Evolutionary conservation across 2,888 invertebrate genomes (phyloP).

Genomic region (Lasiommata megera): DNA sequence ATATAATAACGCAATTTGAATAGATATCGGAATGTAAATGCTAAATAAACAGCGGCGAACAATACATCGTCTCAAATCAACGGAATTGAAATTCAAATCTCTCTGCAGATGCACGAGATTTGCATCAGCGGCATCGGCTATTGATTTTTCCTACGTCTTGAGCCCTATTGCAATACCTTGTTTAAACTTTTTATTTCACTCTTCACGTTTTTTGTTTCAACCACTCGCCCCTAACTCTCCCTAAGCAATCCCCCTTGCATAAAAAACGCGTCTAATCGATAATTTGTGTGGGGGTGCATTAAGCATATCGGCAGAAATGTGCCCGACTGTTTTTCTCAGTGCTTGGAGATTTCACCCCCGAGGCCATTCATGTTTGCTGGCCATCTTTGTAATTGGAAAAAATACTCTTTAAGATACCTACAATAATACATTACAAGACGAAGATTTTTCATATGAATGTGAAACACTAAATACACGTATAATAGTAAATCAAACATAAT

Average conservation of each 20-base stretch:
- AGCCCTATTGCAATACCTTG: constrained; percentile 77
- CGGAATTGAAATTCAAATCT: constrained; percentile 74
- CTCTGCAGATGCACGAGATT: constrained; percentile 67
- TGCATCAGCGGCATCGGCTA: constrained; percentile 76
- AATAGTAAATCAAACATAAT: no score
- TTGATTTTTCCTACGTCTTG: constrained; percentile 77
- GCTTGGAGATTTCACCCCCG: constrained; percentile 74
- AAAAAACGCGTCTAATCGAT: constrained; percentile 82
- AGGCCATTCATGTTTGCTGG: constrained; percentile 71
- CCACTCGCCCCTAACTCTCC: constrained; percentile 74
- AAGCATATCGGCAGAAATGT: constrained; percentile 76
- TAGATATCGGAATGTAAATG: constrained; percentile 31
- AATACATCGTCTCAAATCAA: constrained; percentile 60
- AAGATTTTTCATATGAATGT: no score
- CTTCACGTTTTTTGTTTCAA: constrained; percentile 81
- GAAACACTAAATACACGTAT: no score
- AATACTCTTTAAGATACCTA: constrained; percentile 26
- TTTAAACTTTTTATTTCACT: constrained; percentile 82
- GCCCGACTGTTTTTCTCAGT: constrained; percentile 75
- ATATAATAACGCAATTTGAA: constrained; percentile 21
- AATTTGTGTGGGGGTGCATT: constrained; percentile 82
- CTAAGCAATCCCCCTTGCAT: constrained; percentile 78
- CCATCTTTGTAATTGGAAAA: constrained; percentile 65
- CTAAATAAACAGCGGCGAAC: constrained; percentile 51
- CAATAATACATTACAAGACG: no score